Conservation (phyloP, 2,113 vertebrate genomes). For the Vanacampus margaritifer region DNA sequence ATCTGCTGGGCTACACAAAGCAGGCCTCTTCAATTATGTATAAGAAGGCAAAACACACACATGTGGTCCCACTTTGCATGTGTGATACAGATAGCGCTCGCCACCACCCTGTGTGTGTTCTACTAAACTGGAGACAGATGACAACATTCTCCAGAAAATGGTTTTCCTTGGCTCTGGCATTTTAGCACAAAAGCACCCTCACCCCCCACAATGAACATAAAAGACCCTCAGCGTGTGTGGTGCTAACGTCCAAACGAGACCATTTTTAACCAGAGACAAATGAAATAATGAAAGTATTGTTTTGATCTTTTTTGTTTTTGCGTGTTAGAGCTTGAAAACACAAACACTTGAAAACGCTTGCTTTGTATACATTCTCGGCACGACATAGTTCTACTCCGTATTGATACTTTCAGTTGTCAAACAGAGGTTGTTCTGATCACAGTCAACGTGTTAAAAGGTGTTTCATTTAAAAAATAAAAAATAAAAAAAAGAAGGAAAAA, state of each 20-base stretch:
- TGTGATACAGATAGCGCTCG: constrained; percentile 2
- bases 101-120: constrained; percentile 1
- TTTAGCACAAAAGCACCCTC: constrained; percentile 44
- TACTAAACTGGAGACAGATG: constrained; percentile 18
- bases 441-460: no score
- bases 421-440: background rate
- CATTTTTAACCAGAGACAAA: background rate
- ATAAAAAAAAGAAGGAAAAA: no score
- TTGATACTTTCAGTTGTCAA: background rate
- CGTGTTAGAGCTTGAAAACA: background rate
- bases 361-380: background rate
- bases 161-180: constrained; percentile 32
- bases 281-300: background rate
- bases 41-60: constrained; percentile 27
- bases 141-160: constrained; percentile 23
- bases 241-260: constrained; percentile 16
- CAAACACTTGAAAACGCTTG: background rate
- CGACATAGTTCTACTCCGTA: background rate
- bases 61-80: constrained; percentile 30
- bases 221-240: constrained; percentile 8
- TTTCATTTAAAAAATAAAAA: no score
- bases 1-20: constrained; percentile 32
- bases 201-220: constrained; percentile 12
- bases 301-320: background rate
- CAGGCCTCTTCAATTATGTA: constrained; percentile 53